A percentile compares a stretch with the other conserved stretches of the same genome.
These are phyloP conservation scores for Linnaemya tessellans DNA, from an alignment of 2,888 invertebrate genomes.

Conservation along the genomic window DNA sequence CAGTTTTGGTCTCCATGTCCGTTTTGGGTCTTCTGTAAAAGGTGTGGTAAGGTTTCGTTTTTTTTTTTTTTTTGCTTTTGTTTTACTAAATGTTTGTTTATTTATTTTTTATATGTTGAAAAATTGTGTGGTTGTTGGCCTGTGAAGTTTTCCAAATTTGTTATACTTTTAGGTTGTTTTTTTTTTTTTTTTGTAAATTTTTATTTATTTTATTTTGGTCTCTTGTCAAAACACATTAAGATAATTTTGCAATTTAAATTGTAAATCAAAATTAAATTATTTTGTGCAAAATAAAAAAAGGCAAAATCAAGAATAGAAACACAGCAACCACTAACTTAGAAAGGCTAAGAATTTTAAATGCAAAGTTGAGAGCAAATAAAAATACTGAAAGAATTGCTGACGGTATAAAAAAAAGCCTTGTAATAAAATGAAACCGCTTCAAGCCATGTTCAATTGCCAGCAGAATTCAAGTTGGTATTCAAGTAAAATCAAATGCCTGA, in stretches of 20 bases:
- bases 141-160: conserved; percentile 71
- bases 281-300: not conserved
- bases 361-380: not conserved
- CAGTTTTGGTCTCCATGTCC: conserved; percentile 72
- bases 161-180: conserved; percentile 70
- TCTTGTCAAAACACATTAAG: conserved; percentile 72
- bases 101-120: conserved; percentile 7
- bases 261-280: conserved; percentile 68
- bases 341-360: conserved; percentile 65
- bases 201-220: conserved; percentile 1
- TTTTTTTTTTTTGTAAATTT: not conserved
- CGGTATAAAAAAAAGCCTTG: conserved; percentile 40
- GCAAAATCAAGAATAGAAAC: not conserved
- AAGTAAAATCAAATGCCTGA: conserved; percentile 51
- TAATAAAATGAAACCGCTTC: conserved; percentile 57
- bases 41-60: conserved; percentile 66
- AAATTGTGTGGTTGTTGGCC: conserved; percentile 42
- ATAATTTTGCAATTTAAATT: conserved; percentile 73
- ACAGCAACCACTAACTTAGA: conserved; percentile 41
- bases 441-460: conserved; percentile 43
- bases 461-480: conserved; percentile 57
- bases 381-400: conserved; percentile 4
- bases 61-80: conserved; percentile 36
- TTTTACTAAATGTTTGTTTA: conserved; percentile 6
- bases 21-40: conserved; percentile 71